Conservation (phyloP, 2,797 vertebrate species). For the Paramormyrops hopkinsi region DNA sequence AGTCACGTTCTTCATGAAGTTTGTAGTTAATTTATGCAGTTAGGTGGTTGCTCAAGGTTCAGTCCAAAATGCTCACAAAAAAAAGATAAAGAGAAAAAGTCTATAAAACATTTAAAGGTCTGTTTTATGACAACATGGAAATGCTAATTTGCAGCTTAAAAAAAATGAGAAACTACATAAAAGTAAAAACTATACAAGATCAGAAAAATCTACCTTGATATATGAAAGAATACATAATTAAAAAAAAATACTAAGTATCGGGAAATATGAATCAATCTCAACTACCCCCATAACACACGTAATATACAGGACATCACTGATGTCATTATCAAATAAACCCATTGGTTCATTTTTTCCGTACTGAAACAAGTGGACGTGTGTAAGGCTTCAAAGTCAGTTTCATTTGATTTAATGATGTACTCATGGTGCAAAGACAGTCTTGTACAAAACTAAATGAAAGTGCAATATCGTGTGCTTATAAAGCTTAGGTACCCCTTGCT, state of each 20-base stretch:
- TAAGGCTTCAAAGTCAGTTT: conserved; percentile 26
- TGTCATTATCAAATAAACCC: conserved; percentile 92
- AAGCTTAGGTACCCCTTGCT: conserved; percentile 30
- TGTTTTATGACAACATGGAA: conserved; percentile 12
- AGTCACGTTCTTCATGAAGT: conserved; percentile 12
- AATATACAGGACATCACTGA: conserved; percentile 97
- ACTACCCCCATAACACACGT: conserved; percentile 53
- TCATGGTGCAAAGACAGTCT: conserved; percentile 10
- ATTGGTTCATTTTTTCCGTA: conserved; percentile 67
- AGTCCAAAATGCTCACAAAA: neutral
- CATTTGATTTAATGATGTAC: conserved; percentile 17
- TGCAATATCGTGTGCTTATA: conserved; percentile 51
- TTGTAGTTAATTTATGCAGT: conserved; percentile 5
- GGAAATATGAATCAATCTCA: conserved; percentile 84
- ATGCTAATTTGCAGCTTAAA: neutral
- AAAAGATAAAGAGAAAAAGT: neutral
- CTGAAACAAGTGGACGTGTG: conserved; percentile 6
- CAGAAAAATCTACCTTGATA: conserved; percentile 8
- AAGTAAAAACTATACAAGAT: conserved; percentile 12
- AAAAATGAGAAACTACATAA: neutral
- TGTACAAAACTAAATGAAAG: conserved; percentile 46
- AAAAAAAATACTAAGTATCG: conserved; percentile 74
- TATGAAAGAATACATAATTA: conserved; percentile 63
- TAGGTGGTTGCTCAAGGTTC: conserved; percentile 11
- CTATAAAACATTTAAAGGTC: neutral